phyloP scores from a whole-genome alignment of 2,113 vertebrate species.

The Zapus hudsonius region DNA sequence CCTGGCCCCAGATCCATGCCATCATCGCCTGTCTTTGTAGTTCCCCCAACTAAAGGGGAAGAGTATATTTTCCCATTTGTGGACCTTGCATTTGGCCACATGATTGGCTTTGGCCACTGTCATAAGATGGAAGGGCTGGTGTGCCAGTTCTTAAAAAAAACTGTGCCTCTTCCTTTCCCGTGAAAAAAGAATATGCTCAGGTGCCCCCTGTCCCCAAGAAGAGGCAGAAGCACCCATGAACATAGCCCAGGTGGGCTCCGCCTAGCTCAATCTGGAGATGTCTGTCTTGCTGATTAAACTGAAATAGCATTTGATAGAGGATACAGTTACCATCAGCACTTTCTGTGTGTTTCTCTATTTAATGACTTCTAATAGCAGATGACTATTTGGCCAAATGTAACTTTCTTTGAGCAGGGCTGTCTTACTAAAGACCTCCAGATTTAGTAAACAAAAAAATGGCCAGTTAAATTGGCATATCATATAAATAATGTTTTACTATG shows the following conservation, averaged over 20 bases:
- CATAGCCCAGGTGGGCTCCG: neutral
- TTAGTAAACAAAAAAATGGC: neutral
- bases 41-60: neutral
- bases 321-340: neutral
- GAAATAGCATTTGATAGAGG: too few species aligned
- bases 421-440: neutral
- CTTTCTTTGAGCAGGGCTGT: neutral
- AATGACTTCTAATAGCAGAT: neutral
- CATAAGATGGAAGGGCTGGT: neutral
- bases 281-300: neutral
- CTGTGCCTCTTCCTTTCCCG: neutral
- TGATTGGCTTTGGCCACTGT: neutral
- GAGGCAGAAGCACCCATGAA: neutral
- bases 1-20: neutral
- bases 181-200: neutral
- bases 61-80: neutral
- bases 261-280: neutral
- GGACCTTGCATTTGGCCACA: neutral
- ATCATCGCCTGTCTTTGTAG: neutral
- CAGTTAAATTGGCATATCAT: conserved; percentile 34
- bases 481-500: neutral
- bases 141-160: neutral
- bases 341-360: neutral
- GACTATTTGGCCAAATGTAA: neutral
- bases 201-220: neutral